Evolutionary conservation across 2,888 invertebrate species (phyloP), one percentile per base, ranked within the genome.

Genomic region (Teinopalpus imperialis): DNA sequence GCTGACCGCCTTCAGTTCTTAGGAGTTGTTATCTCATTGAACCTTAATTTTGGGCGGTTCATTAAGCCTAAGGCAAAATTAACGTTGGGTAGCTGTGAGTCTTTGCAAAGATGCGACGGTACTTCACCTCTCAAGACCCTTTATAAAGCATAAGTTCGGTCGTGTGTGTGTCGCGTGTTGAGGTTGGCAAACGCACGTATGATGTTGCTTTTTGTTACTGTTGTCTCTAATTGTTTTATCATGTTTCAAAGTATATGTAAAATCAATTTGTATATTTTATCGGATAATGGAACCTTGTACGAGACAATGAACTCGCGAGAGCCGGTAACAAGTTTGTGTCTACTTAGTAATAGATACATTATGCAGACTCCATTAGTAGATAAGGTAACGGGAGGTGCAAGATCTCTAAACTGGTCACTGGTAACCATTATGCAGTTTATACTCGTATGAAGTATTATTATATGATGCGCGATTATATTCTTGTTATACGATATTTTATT

Each of bases 321-420:
- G 41, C 30, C 41, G 23, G 40, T 29, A 46, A 46, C 46, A 23
- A 46, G 46, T 46, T 46, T 46, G 46, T 35, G 18, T 36, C 35
- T 46, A 46, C 46, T 46, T 41, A 46, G 46, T 46, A 46, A 46
- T 46, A 46, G 46, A 46, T 46, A 46, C 46, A 46, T 46, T 46
- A 46, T 46, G 46, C 46, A 46, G 46, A 29, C 29, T 46, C 46
- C 46, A 46, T 46, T 46, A 46, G 46, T 46, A 41, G 46, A 46
- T 46, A 46, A 46, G 35, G 46, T 46, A 46, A 46, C 46, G 46
- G 46, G 46, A 46, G 41, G 46, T 40, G 46, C 40, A 35, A 35
- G 35, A 46, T 41, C 40, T 46, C 34, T 35, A 16, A 46, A 46
- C 46, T 46, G 46, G 46, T 35, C 41, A 46, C 35, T 31, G 9